Conservation (phyloP, 1,140 invertebrate species). For the Telenomus remus region DNA sequence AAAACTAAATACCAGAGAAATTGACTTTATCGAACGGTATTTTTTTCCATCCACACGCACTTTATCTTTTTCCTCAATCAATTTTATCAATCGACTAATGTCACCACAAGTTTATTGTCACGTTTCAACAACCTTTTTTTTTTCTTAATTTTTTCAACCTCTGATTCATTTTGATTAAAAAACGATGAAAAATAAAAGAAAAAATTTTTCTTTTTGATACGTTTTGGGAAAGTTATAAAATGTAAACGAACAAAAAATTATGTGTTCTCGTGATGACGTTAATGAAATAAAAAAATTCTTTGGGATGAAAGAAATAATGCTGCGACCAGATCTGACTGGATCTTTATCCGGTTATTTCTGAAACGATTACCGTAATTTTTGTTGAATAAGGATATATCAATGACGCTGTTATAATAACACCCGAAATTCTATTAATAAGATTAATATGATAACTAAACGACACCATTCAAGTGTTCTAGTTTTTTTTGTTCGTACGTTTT, state of each 20-base stretch:
- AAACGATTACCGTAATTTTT: slow-evolving; percentile 1
- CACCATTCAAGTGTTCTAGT: too few relatives aligned
- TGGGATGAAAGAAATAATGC: not conserved
- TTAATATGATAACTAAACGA: not conserved
- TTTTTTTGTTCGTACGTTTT: too few relatives aligned
- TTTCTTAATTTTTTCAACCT: too few relatives aligned
- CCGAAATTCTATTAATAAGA: not conserved
- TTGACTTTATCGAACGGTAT: slow-evolving; percentile 11
- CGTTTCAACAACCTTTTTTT: not conserved
- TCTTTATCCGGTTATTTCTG: slow-evolving; percentile 9
- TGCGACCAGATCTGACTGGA: slow-evolving; percentile 3
- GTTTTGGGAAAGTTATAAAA: too few relatives aligned
- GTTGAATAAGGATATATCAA: not conserved
- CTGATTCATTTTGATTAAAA: too few relatives aligned
- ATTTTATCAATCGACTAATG: too few relatives aligned
- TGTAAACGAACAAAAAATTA: not conserved
- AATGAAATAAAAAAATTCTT: not conserved
- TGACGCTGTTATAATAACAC: slow-evolving; percentile 1
- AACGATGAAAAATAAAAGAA: too few relatives aligned
- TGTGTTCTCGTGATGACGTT: not conserved
- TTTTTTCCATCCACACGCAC: slow-evolving; percentile 16
- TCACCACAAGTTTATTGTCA: too few relatives aligned
- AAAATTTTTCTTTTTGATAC: too few relatives aligned
- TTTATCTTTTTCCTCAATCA: slow-evolving; percentile 2
- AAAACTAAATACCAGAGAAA: slow-evolving; percentile 44